phyloP scores from a whole-genome alignment of 2,797 vertebrate species.

The Hylomyscus alleni region DNA sequence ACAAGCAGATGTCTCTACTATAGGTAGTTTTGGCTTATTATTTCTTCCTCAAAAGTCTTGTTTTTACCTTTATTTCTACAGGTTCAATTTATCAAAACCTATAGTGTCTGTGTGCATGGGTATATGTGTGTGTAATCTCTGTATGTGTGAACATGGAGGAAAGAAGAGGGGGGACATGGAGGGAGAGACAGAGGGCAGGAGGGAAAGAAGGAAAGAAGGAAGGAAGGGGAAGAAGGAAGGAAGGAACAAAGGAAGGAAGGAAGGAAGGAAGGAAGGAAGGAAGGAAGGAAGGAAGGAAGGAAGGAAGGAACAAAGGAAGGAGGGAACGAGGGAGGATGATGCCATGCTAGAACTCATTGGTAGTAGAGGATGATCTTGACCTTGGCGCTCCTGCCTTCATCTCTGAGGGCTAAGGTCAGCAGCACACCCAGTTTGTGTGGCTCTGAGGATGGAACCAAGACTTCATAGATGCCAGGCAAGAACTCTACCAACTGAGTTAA shows the following conservation, averaged over 20 bases:
- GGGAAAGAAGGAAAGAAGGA: not conserved
- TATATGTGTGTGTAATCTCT: not conserved
- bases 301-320: not conserved
- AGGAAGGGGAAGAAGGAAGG: too few species aligned
- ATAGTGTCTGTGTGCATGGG: not conserved
- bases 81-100: not conserved
- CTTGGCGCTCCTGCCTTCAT: not conserved
- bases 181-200: not conserved
- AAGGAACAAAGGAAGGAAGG: too few species aligned
- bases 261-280: too few species aligned
- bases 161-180: not conserved
- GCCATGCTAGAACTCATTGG: not conserved
- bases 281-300: not conserved
- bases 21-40: too few species aligned
- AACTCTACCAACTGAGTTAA: not conserved
- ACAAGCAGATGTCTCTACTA: too few species aligned
- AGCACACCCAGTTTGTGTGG: not conserved
- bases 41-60: too few species aligned
- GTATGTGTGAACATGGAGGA: not conserved
- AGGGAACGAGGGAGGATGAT: not conserved
- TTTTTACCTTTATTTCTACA: too few species aligned
- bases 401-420: not conserved
- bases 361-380: not conserved
- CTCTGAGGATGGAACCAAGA: not conserved
- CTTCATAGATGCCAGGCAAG: not conserved